Evolutionary conservation across 2,888 invertebrate species (phyloP), one percentile per base, ranked within the genome.

Genomic region (Lottia scabra): DNA sequence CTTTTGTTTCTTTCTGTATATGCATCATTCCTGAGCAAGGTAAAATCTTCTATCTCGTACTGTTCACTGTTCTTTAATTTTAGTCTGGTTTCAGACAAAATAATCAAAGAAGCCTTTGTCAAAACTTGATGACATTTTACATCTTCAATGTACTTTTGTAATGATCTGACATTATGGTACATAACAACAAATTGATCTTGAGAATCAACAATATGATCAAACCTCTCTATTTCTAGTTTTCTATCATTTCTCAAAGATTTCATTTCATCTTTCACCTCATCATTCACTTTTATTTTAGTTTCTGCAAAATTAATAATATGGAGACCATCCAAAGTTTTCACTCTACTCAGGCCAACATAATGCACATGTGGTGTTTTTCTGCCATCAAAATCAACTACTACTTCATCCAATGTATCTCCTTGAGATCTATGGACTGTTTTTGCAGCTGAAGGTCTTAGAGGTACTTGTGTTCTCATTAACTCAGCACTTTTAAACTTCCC

Each of bases 301-400:
- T 70, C 67, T 43, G 70, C n/a, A 26, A 73, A 19, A 23, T 73
- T 65, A 19, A 75, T 44, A 56, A 75, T 68, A 62, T 73, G 66
- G 19, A 72, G 46, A 15, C 69, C 69, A 13, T 68, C 23, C 19
- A 74, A 15, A 23, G 44, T 72, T 19, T 62, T 63, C 15, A 63
- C 71, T 15, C 71, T 4, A 43, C 71, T 72, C 15, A 75, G 43
- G 23, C 71, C 75, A 56, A 73, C 73, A 75, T 75, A 75, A 74
- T 56, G 56, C 12, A 56, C 19, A 56, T 75, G 75, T 23, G n/a
- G 43, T 19, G 44, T 45, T 63, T 66, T 75, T 12, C 15, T 23
- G n/a, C 44, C 27, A n/a, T 44, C 48, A 12, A 75, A 30, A 16
- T 75, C 68, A n/a, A 71, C 65, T n/a, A 69, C 74, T 27, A 70